Conservation (phyloP, 2,113 vertebrate genomes). For the Tricholaema leucomelas region DNA sequence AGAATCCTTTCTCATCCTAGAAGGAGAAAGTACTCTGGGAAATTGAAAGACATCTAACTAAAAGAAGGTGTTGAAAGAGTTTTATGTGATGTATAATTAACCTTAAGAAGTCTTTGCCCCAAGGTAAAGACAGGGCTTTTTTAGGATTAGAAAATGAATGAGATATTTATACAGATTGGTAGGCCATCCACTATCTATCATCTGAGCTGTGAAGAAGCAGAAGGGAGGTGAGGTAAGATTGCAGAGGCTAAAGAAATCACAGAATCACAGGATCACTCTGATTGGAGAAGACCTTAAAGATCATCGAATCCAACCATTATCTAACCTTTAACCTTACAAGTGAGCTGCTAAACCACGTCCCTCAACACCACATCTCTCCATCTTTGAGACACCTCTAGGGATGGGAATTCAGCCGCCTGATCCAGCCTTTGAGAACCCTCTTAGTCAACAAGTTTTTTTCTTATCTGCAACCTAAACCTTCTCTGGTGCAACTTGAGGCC, state of each 20-base stretch:
- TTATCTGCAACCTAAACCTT: no score
- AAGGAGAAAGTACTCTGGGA: conserved; percentile 10
- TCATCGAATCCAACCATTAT: no score
- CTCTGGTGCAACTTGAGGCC: no score
- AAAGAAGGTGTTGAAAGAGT: conserved; percentile 55
- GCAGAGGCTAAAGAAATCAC: background rate
- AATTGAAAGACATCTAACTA: conserved; percentile 44
- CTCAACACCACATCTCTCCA: no score
- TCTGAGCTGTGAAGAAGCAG: background rate
- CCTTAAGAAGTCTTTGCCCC: conserved; percentile 61
- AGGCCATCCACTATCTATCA: conserved; percentile 28
- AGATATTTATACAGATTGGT: conserved; percentile 20
- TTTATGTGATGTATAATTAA: conserved; percentile 60
- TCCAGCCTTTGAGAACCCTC: no score
- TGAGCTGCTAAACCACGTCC: no score
- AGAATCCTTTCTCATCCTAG: background rate
- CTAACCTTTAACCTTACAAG: no score
- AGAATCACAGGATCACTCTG: no score
- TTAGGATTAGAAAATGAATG: conserved; percentile 55
- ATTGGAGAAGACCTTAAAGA: no score
- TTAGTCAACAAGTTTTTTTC: no score
- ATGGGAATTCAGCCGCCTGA: no score
- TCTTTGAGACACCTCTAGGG: no score
- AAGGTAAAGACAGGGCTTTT: conserved; percentile 42
- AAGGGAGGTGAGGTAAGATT: conserved; percentile 3